These are phyloP conservation scores for Pterocles orientalis DNA, from an alignment of 2,113 vertebrate genomes.

Conservation along the genomic window DNA sequence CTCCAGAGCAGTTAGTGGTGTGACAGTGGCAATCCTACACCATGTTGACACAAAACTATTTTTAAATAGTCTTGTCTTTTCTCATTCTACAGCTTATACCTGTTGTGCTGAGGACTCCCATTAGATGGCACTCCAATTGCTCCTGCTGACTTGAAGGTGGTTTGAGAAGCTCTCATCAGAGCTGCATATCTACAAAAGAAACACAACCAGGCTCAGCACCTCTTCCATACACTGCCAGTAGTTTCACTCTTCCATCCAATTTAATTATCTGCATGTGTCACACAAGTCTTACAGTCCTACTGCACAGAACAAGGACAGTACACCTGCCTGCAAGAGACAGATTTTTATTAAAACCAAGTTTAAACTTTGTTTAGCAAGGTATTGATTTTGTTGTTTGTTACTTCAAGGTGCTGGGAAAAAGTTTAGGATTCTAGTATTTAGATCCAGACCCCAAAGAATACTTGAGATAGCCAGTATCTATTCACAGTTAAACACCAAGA, in stretches of 20 bases:
- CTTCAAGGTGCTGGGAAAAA: neutral
- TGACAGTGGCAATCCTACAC: neutral
- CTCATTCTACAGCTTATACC: constrained; percentile 57
- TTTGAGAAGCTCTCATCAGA: constrained; percentile 71
- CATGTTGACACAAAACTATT: neutral
- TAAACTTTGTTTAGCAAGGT: neutral
- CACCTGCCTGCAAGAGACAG: neutral
- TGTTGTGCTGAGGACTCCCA: constrained; percentile 66
- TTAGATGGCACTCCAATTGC: constrained; percentile 51
- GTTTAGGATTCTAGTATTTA: neutral
- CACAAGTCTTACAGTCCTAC: neutral
- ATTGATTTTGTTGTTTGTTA: neutral
- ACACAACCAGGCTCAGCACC: neutral
- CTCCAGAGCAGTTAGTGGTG: neutral
- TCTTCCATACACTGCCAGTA: neutral
- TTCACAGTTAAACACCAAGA: neutral
- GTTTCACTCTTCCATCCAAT: neutral
- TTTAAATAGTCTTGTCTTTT: neutral
- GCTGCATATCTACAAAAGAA: constrained; percentile 76
- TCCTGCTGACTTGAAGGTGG: constrained; percentile 47
- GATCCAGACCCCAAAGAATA: neutral
- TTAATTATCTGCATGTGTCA: neutral
- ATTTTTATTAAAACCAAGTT: neutral
- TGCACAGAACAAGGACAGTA: neutral
- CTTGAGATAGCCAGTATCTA: neutral